Percentiles rank a stretch among this genome's conserved stretches.
phyloP scores from a whole-genome alignment of 1,140 invertebrate genomes.

The Periplaneta americana region DNA sequence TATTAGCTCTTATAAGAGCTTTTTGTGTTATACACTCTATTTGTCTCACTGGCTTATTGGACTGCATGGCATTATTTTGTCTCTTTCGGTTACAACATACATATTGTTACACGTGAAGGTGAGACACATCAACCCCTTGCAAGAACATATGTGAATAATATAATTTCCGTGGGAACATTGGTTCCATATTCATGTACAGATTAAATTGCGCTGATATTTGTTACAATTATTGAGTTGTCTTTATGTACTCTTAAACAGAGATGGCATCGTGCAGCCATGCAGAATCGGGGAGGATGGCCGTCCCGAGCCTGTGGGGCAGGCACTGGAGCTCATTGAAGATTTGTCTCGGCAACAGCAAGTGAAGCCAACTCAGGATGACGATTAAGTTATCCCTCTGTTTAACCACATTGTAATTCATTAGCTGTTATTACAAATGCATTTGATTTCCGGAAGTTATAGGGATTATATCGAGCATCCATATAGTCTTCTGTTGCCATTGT shows the following conservation, averaged over 20 bases:
- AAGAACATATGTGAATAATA: no score
- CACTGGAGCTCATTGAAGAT: slow-evolving; percentile 71
- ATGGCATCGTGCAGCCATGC: slow-evolving; percentile 84
- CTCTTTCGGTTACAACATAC: no score
- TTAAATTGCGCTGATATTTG: background rate
- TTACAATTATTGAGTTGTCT: background rate
- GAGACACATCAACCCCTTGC: no score
- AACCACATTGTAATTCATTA: background rate
- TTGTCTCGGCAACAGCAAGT: slow-evolving; percentile 16
- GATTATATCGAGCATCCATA: no score
- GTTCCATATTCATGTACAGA: background rate
- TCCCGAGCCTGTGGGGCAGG: slow-evolving; percentile 82
- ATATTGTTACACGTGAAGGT: no score
- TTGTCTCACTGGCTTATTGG: no score
- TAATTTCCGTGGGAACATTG: no score
- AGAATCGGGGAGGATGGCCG: slow-evolving; percentile 84
- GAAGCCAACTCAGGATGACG: background rate
- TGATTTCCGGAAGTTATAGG: background rate
- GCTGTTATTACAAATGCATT: background rate
- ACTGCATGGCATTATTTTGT: no score
- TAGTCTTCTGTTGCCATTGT: no score
- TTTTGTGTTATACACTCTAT: no score
- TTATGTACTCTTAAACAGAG: slow-evolving; percentile 34
- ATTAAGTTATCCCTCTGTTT: background rate
- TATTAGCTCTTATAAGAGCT: no score